These are phyloP conservation scores for Tragulus kanchil DNA, from an alignment of 2,113 vertebrate genomes.

Conservation along the genomic window DNA sequence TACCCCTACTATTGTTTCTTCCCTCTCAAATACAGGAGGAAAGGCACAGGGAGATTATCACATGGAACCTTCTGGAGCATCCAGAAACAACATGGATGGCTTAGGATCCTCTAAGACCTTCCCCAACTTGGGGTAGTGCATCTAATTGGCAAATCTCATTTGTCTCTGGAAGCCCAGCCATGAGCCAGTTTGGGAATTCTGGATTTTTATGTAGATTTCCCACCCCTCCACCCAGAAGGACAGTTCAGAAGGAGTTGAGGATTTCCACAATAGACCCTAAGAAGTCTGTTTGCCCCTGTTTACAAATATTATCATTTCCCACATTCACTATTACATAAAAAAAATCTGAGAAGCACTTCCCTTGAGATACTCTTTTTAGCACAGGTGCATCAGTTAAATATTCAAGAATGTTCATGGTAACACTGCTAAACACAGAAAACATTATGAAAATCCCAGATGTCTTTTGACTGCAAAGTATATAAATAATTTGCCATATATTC, in stretches of 20 bases:
- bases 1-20: background rate
- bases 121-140: background rate
- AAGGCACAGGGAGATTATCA: background rate
- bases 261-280: background rate
- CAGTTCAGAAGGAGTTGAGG: background rate
- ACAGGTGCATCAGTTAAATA: background rate
- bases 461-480: background rate
- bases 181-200: background rate
- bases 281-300: constrained; percentile 3
- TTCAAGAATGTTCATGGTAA: background rate
- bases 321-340: background rate
- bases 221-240: background rate
- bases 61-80: background rate
- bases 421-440: background rate
- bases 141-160: background rate
- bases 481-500: constrained; percentile 33
- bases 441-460: background rate
- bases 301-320: constrained; percentile 13
- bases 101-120: background rate
- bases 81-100: background rate
- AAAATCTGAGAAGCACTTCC: background rate
- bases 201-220: background rate
- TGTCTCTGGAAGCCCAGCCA: background rate
- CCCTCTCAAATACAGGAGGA: background rate
- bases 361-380: background rate